These are phyloP conservation scores for Atta colombica DNA, from an alignment of 1,140 invertebrate genomes.

Conservation along the genomic window DNA sequence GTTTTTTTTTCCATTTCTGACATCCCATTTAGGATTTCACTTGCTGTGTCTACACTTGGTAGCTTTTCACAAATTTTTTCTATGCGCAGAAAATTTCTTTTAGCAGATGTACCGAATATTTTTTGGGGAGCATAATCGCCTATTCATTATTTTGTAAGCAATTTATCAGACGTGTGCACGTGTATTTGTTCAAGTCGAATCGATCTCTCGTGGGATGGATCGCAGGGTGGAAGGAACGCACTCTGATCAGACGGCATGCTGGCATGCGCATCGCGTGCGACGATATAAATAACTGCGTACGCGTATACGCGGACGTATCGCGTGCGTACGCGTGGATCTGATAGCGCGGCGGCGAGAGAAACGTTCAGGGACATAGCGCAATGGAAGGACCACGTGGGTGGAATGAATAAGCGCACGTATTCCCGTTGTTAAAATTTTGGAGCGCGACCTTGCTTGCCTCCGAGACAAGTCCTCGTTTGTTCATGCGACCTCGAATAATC, in stretches of 20 bases:
- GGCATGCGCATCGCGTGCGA: neutral
- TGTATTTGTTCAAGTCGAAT: neutral
- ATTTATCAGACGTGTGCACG: neutral
- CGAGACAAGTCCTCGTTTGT: neutral
- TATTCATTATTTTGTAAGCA: no score
- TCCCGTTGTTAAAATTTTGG: conserved; percentile 16
- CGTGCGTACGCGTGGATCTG: conserved; percentile 63
- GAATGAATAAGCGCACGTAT: conserved; percentile 44
- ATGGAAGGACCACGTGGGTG: conserved; percentile 28
- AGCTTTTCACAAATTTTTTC: no score
- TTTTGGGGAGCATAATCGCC: no score
- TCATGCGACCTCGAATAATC: neutral
- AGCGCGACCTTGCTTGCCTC: neutral
- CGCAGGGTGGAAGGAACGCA: neutral
- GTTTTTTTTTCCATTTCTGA: no score
- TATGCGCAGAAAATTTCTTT: no score
- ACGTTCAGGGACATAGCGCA: conserved; percentile 64
- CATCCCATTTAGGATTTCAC: no score
- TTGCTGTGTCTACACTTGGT: no score
- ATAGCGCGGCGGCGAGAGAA: conserved; percentile 46
- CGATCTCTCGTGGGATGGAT: neutral
- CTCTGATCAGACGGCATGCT: neutral
- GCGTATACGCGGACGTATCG: conserved; percentile 37
- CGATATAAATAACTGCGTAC: conserved; percentile 11
- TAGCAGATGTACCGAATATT: no score